A percentile compares a stretch with the other conserved stretches of the same genome.
These are phyloP conservation scores for Antedon bifida DNA, from an alignment of 35 echinoderm and acorn worm genomes.

Conservation along the genomic window DNA sequence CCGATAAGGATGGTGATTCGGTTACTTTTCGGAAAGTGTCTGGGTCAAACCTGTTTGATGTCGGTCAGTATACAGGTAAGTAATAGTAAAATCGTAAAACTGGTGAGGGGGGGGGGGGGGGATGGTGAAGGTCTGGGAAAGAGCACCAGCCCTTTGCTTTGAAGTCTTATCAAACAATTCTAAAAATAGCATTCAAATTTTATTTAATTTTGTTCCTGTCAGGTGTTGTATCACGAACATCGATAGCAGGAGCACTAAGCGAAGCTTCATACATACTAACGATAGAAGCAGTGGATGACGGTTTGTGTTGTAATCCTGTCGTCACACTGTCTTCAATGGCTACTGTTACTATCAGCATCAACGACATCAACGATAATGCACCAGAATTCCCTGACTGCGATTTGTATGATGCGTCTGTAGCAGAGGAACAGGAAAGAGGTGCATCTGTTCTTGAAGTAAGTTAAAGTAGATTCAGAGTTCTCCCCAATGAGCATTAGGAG, in stretches of 20 bases:
- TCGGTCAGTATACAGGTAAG: slow-evolving; percentile 51
- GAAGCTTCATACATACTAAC: slow-evolving; percentile 39
- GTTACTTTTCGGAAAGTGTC: slow-evolving; percentile 30
- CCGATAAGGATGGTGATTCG: slow-evolving; percentile 52
- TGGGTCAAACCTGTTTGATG: slow-evolving; percentile 19
- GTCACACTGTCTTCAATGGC: background rate
- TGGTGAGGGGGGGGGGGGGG: too few relatives aligned
- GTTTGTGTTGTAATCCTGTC: background rate
- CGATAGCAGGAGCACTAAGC: background rate
- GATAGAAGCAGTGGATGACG: slow-evolving; percentile 37
- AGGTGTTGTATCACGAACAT: slow-evolving; percentile 20
- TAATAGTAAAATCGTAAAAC: background rate
- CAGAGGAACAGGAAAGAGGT: slow-evolving; percentile 8
- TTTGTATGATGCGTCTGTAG: slow-evolving; percentile 27
- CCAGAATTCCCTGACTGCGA: slow-evolving; percentile 58
- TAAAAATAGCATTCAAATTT: too few relatives aligned
- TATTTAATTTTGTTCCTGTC: background rate
- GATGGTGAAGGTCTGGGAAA: too few relatives aligned
- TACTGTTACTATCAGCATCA: slow-evolving; percentile 41
- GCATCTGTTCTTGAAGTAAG: background rate
- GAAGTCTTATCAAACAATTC: too few relatives aligned
- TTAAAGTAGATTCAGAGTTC: background rate
- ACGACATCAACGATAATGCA: slow-evolving; percentile 83
- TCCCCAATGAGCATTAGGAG: too few relatives aligned
- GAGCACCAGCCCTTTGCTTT: too few relatives aligned